Conservation (phyloP, 1,140 invertebrate species). For the Pissodes strobi region DNA sequence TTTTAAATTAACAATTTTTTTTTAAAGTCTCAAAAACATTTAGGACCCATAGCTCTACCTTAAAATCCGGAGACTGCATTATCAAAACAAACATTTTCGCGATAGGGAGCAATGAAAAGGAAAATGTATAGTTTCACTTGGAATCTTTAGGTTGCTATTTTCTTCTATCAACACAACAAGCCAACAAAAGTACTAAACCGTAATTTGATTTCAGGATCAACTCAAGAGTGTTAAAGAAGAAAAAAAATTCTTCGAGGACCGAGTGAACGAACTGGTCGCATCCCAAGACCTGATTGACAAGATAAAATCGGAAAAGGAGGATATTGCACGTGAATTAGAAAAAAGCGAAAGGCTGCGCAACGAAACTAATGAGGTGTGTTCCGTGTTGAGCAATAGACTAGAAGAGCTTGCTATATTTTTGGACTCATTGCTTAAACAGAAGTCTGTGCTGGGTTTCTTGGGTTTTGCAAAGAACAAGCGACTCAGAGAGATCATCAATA, state of each 20-base stretch:
- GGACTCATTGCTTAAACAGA: constrained; percentile 70
- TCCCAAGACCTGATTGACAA: constrained; percentile 4
- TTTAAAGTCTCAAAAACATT: no score
- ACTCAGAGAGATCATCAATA: constrained; percentile 61
- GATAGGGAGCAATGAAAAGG: no score
- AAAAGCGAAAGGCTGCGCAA: constrained; percentile 59
- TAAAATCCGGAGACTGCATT: no score
- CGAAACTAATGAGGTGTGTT: constrained; percentile 69
- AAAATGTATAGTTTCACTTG: no score
- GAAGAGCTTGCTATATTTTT: constrained; percentile 74
- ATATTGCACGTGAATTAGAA: constrained; percentile 54
- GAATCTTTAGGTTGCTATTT: no score
- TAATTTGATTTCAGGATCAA: constrained; percentile 46
- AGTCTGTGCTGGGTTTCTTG: constrained; percentile 60
- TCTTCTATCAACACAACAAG: no score
- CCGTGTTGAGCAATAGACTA: constrained; percentile 65
- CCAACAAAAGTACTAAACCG: no score
- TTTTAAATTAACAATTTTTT: no score
- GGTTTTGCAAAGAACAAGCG: constrained; percentile 58
- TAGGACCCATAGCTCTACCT: no score
- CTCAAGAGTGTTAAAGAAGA: constrained; percentile 46
- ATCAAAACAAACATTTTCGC: no score
- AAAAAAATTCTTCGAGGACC: constrained; percentile 42
- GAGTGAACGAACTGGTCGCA: constrained; percentile 18
- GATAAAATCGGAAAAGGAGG: constrained; percentile 43